Base-by-base conservation (phyloP, 2,888 invertebrate species). In the Amphipoea lucens region DNA sequence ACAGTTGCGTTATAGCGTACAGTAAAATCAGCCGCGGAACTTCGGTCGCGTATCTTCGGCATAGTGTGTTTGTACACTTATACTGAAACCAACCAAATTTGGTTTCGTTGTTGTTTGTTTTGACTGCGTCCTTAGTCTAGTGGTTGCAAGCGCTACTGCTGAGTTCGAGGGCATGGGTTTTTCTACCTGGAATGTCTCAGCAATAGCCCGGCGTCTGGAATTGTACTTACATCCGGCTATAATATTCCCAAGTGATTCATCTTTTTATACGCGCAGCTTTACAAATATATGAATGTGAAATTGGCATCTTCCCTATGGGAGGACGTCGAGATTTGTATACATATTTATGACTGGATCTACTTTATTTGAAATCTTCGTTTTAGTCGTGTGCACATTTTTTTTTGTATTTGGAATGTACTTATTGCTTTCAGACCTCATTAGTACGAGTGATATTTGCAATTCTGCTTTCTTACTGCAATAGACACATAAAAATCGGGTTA, bases 331-430 rank as follows among this genome's bases (percentile, higher is more conserved):
- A 79, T 75, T 75, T 69, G 72, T 74, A 74, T 70, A 69, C 65
- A 84, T 83, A 83, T 73, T 78, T 83, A 82, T 83, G 78, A 69
- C 40, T n/a, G 5, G 20, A n/a, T 75, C n/a, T 81, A 72, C 72
- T 62, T 76, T 29, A 45, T 75, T 70, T 54, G 57, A 36, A 48
- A 51, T 54, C 42, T 77, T 65, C 4, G 23, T 23, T 67, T 60
- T 14, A 74, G 20, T 60, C n/a, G 36, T 17, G 20, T 45, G 45
- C 42, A 48, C 57, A 23, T 71, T 60, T 67, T 63, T 20, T 81
- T 40, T n/a, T 45, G 5, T 54, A 17, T 2, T 29, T 9, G 17
- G 4, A 3, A 36, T 42, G n/a, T 63, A 20, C 3, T 7, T 29
- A 45, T 14, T 45, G 72, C 14, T 54, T 63, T 17, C 0, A 48